Base-by-base conservation (phyloP, 2,113 vertebrate species). In the Notarius lentiginosus region DNA sequence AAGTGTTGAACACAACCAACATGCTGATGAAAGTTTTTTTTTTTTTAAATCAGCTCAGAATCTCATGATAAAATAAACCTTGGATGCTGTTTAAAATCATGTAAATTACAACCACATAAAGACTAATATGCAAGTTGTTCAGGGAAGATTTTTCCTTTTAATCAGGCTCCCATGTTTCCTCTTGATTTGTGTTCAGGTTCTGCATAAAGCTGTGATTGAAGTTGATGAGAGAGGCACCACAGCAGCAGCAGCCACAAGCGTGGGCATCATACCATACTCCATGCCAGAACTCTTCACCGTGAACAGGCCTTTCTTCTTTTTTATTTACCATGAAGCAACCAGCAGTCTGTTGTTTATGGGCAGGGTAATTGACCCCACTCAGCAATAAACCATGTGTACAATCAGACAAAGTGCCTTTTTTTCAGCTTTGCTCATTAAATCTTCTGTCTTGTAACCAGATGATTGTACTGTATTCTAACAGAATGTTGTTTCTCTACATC, bases 291-390 rank as follows among this genome's bases (percentile, higher is more conserved):
- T 88, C 72, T 93, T 98, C 91, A 93, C 72, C 30, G 91, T 96
- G 66, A 90, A 98, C 90, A 93, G 93, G 61, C 97, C 97, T 0
- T 98, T 98, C 89, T 96, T 98, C 83, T 97, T 98, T 87, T 95
- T 97, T 90, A 97, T 98, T 88, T 97, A 96, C 85, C 96, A 98
- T 60, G 97, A 98, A 90, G 93, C 84, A 66, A 96, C 96, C 47
- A 96, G 94, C 89, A 93, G 93, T 61, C 90, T 99, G 86, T 88
- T 98, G 11, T 99, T 99, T 91, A 96, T 98, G 94, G 98, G 97
- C 61, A 96, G 97, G 85, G 96, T 98, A 60, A 95, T 95, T 79
- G 93, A 98, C 89, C 97, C 97, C 88, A 96, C 94, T 58, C 89
- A 91, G 47, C 56, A 79, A 34, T 90, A 55, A 91, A 68, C 18